Evolutionary conservation across 2,113 vertebrate genomes (phyloP), one percentile per base, ranked within the genome.

Genomic region (Chionodraco myersi): DNA sequence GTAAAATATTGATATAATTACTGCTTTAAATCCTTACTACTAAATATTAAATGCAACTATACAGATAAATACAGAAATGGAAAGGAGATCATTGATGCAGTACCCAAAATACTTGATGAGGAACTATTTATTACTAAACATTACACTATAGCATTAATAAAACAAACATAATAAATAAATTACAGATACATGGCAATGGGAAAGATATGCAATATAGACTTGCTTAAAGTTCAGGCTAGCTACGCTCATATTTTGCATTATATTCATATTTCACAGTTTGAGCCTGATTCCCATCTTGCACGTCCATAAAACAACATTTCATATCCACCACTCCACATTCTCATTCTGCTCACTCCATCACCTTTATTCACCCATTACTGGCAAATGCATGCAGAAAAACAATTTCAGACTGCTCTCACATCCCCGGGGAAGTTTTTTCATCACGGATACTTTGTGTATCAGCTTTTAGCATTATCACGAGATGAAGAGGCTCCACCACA

Each of bases 281-380:
- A 72, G 41, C 36, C 44, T 34, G 4, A 68, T 61, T 68, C 41
- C 30, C 30, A 30, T 53, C 7, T 14, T 15, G 15, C 63, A 23
- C 21, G 9, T 47, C 44, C 63, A 16, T 81, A 60, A 49, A 77
- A 77, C 30, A 30, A 62, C 11, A 66, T 60, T 67, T 86, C 65
- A 72, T 47, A 10, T 23, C 34, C 58, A 21, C 11, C 48, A 7
- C 14, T 73, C 23, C 21, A 21, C 21, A 67, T 79, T 76, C 61
- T 68, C 80, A 86, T 83, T 82, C 77, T 62, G 11, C 70, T 83
- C 80, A 58, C 79, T 60, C 49, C 78, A 48, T 62, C 77, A 54
- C 78, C 44, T 77, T 89, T 85, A 69, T 75, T 81, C 72, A 53
- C 21, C 72, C 79, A 84, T 88, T 89, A 84, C 68, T n/a, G 60